Evolutionary conservation across 2,888 invertebrate species (phyloP).

Genomic region (Alcis repandata): DNA sequence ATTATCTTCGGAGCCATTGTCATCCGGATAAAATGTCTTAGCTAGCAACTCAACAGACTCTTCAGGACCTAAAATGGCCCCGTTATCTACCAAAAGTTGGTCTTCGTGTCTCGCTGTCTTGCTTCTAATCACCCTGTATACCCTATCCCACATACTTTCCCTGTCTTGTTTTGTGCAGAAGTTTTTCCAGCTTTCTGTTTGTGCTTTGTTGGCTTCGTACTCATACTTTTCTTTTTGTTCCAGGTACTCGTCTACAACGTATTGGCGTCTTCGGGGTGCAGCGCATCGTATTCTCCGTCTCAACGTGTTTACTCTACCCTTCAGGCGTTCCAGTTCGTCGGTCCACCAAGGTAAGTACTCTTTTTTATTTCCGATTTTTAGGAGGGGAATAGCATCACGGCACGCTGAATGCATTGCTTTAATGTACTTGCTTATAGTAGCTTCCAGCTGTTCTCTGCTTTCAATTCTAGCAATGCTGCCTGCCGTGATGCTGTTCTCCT

Average conservation of each 20-base stretch:
- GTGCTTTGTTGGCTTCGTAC: slow-evolving; percentile 17
- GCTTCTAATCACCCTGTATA: slow-evolving; percentile 19
- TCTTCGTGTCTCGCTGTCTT: slow-evolving; percentile 7
- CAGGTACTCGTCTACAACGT: slow-evolving; percentile 40
- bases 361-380: slow-evolving; percentile 2
- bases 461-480: too few relatives aligned
- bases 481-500: too few relatives aligned
- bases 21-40: slow-evolving; percentile 22
- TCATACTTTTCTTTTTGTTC: slow-evolving; percentile 39
- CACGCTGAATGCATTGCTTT: slow-evolving; percentile 16
- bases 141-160: slow-evolving; percentile 27
- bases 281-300: slow-evolving; percentile 43
- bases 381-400: slow-evolving; percentile 10
- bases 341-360: slow-evolving; percentile 46
- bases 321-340: slow-evolving; percentile 36
- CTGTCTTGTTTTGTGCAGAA: slow-evolving; percentile 24
- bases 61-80: neutral
- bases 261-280: slow-evolving; percentile 29
- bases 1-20: neutral
- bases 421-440: too few relatives aligned
- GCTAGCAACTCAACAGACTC: slow-evolving; percentile 12
- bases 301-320: slow-evolving; percentile 31
- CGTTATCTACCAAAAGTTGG: neutral
- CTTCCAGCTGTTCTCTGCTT: too few relatives aligned
- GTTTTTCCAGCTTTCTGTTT: slow-evolving; percentile 40